Conservation (phyloP, 2,888 invertebrate species). For the Papilio demoleus region DNA sequence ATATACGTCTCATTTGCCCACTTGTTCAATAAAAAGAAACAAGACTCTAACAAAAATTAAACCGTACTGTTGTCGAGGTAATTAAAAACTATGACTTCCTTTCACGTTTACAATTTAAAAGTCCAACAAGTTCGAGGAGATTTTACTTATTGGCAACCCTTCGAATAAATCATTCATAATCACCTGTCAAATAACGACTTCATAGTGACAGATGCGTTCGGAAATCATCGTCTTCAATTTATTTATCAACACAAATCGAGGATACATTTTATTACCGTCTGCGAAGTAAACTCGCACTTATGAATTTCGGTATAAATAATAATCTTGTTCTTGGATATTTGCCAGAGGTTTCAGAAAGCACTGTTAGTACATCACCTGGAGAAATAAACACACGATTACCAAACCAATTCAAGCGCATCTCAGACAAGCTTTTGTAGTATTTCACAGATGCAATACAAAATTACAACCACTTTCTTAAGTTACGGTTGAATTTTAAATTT, state of each 20-base stretch:
- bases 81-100: too few species aligned
- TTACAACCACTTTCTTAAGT: background rate
- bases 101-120: too few species aligned
- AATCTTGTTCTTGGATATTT: slow-evolving; percentile 5
- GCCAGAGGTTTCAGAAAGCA: slow-evolving; percentile 27
- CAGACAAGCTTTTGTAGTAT: slow-evolving; percentile 22
- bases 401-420: slow-evolving; percentile 14
- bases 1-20: too few species aligned
- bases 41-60: too few species aligned
- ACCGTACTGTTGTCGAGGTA: too few species aligned
- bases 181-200: slow-evolving; percentile 8
- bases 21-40: too few species aligned
- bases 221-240: slow-evolving; percentile 26
- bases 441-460: slow-evolving; percentile 8
- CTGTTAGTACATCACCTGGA: slow-evolving; percentile 37
- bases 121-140: background rate
- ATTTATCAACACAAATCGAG: slow-evolving; percentile 26
- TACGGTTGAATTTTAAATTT: slow-evolving; percentile 8
- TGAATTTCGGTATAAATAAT: slow-evolving; percentile 36
- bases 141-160: background rate
- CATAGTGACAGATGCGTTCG: slow-evolving; percentile 23
- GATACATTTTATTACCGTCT: slow-evolving; percentile 26
- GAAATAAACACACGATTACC: slow-evolving; percentile 37
- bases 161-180: background rate
- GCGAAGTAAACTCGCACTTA: slow-evolving; percentile 29